Percentiles rank a stretch among this genome's conserved stretches.
Conservation (phyloP, 2,797 vertebrate genomes). For the Danionella dracula region DNA sequence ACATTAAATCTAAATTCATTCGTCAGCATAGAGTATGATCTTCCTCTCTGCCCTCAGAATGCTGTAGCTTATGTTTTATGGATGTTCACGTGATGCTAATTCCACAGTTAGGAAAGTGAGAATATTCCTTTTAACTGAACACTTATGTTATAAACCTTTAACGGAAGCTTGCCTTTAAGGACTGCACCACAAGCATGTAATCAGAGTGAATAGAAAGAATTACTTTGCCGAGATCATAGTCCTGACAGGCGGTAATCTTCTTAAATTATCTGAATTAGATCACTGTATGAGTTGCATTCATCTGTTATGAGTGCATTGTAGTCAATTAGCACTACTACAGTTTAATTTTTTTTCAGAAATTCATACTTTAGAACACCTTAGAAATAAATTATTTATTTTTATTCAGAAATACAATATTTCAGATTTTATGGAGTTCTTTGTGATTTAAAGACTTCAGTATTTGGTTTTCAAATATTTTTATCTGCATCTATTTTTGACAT, state of each 20-base stretch:
- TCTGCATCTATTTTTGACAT: too few relatives aligned
- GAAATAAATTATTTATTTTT: too few relatives aligned
- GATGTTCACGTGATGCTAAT: background rate
- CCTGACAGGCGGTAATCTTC: background rate
- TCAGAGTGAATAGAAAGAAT: background rate
- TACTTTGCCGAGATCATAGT: background rate
- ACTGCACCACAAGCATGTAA: conserved; percentile 4
- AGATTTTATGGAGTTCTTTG: too few relatives aligned
- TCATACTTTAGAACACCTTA: too few relatives aligned
- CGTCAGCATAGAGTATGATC: background rate
- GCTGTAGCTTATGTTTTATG: background rate
- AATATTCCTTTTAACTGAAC: background rate
- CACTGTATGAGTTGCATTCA: too few relatives aligned
- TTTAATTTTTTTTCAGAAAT: too few relatives aligned
- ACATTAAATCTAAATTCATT: background rate
- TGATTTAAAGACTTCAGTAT: too few relatives aligned
- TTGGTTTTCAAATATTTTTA: too few relatives aligned
- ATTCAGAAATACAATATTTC: too few relatives aligned
- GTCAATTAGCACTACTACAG: too few relatives aligned
- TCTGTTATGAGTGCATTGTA: too few relatives aligned
- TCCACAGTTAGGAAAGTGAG: background rate
- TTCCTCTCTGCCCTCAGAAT: background rate
- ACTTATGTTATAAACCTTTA: background rate
- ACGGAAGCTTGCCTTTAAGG: background rate
- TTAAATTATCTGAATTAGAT: background rate